Evolutionary conservation across 2,797 vertebrate species (phyloP).

Genomic region (Chloroceryle amazona): DNA sequence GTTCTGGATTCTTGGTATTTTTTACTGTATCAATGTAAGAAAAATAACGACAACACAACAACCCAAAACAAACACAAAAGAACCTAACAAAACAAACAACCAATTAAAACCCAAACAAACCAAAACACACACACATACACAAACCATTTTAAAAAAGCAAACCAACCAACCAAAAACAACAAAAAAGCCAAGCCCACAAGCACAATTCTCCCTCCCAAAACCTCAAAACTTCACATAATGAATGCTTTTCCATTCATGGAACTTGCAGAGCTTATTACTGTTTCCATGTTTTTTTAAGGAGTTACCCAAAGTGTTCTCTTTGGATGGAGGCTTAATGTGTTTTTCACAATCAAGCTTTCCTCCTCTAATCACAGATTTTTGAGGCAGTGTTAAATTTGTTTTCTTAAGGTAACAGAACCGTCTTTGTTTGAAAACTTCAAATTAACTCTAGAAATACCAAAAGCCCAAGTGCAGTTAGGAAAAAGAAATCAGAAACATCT

Average conservation of each 20-base stretch:
- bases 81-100: too few species aligned
- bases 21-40: background rate
- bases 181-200: background rate
- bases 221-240: background rate
- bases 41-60: too few species aligned
- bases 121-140: too few species aligned
- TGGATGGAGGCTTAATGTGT: background rate
- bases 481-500: slow-evolving; percentile 80
- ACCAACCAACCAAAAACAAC: background rate
- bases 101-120: too few species aligned
- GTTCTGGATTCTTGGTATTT: background rate
- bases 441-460: slow-evolving; percentile 24
- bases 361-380: background rate
- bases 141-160: too few species aligned
- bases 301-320: background rate
- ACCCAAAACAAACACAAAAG: too few species aligned
- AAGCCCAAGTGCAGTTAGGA: slow-evolving; percentile 55
- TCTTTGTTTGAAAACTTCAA: slow-evolving; percentile 71
- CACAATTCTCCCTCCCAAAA: background rate
- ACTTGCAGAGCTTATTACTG: background rate
- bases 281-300: slow-evolving; percentile 21
- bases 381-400: background rate
- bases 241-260: slow-evolving; percentile 37
- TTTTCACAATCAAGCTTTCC: background rate
- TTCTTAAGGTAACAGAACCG: slow-evolving; percentile 62